phyloP scores from a whole-genome alignment of 2,888 invertebrate genomes.

The Spilosoma lubricipeda region DNA sequence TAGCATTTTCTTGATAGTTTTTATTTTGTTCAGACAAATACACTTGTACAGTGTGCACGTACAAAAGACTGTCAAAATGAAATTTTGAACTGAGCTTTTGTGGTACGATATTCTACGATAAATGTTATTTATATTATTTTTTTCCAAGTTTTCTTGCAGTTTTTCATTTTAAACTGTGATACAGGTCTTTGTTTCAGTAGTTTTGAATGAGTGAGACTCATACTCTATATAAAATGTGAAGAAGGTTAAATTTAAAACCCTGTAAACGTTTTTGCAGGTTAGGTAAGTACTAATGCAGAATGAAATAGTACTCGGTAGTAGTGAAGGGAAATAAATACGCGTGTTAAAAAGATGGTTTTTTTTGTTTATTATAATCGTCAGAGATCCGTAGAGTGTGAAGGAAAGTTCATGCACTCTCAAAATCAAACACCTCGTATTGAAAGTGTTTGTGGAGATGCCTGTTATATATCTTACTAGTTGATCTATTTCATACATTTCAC shows the following conservation, averaged over 20 bases:
- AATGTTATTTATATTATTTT: not conserved
- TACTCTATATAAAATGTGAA: too few relatives aligned
- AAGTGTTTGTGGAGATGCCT: not conserved
- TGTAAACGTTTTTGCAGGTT: too few relatives aligned
- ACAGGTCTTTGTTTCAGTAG: not conserved
- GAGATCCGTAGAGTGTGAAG: not conserved
- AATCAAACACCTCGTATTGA: not conserved
- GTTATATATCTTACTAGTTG: not conserved
- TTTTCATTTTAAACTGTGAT: not conserved
- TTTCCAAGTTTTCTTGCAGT: not conserved
- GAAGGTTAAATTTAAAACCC: too few relatives aligned
- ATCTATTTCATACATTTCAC: too few relatives aligned
- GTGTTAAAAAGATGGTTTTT: not conserved
- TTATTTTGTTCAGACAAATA: slow-evolving; percentile 37
- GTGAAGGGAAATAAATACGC: not conserved
- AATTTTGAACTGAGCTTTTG: slow-evolving; percentile 3
- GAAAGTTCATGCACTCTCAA: not conserved
- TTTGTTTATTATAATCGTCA: not conserved
- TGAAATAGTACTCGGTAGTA: too few relatives aligned
- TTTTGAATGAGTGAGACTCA: too few relatives aligned
- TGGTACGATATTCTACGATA: not conserved
- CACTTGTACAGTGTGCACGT: slow-evolving; percentile 24
- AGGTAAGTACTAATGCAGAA: too few relatives aligned
- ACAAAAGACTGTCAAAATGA: slow-evolving; percentile 10
- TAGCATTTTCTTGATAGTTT: slow-evolving; percentile 37